Evolutionary conservation across 2,888 invertebrate genomes (phyloP), one percentile per base, ranked within the genome.

Genomic region (Bombylius discolor): DNA sequence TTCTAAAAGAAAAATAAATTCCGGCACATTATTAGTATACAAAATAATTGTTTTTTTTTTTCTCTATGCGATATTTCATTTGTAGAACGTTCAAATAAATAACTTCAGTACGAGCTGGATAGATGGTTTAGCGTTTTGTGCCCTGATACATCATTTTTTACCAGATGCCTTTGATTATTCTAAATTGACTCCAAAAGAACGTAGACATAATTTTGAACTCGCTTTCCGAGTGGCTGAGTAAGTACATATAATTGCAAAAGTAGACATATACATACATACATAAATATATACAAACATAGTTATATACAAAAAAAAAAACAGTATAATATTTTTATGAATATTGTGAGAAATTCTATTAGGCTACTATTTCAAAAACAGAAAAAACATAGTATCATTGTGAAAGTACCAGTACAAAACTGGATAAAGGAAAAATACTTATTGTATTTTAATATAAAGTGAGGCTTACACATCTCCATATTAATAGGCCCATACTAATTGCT

Each of bases 71-170:
- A 48, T 45, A 39, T 33, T 61, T 57, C 52, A 33, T 63, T 69
- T 75, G 49, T 79, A 96, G 95, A 91, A 93, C 83, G 87, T 98
- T 75, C 88, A 92, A 81, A 84, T 99, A 81, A 92, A 90, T 73
- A 98, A 99, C 81, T 98, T 98, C 81, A 97, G 97, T 70, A 89
- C 89, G 75, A 90, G 91, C 78, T 99, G 98, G 98, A 89, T 90
- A 78, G 91, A 97, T 79, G 99, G 98, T 71, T 82, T 98, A 79
- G 98, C 96, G 66, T 99, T 99, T 82, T 98, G 97, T 79, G 98
- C 98, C 69, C 84, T 99, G 68, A 85, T 98, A 70, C 98, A 99
- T 79, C 96, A 96, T 79, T 98, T 96, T 81, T 85, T 88, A 76
- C 97, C 97, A 62, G 89, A 95, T 73, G 88, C 96, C 66, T 99